Evolutionary conservation across 2,797 vertebrate genomes (phyloP), one percentile per base, ranked within the genome.

Genomic region (Acestrorhynchus altus): DNA sequence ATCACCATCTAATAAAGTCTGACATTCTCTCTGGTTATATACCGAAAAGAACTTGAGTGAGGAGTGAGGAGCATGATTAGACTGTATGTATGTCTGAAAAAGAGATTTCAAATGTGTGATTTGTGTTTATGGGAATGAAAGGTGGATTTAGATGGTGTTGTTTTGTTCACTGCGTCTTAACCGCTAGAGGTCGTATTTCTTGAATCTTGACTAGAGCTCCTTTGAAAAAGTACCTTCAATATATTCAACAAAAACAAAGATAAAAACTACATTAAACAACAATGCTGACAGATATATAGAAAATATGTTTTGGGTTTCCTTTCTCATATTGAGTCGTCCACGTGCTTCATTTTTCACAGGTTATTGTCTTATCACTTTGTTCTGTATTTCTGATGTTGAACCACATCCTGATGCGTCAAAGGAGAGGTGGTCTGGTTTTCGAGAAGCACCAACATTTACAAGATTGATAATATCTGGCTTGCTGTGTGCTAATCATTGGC

Each of bases 401-500:
- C 86, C 85, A 88, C 72, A 80, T 78, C 31, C 81, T 83, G 72
- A 59, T 74, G 87, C 83, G 87, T 84, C 83, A 90, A 90, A 87
- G 83, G 89, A 86, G 85, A 89, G 83, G 83, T 85, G 88, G 83
- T 87, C 87, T 90, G 89, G 88, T 89, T 92, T 86, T 85, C 81
- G 86, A 83, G 86, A 83, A 86, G 89, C 86, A 83, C 83, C 44
- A 83, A 89, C 91, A 92, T 92, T 73, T 90, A 91, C 87, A 88
- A 92, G 92, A 92, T 92, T 92, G 90, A 92, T 92, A 90, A 92
- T 92, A 91, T 90, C 84, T 89, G 90, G 89, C 89, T 91, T 88
- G 87, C 86, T 88, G 90, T 86, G 77, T 87, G 88, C 52, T 91
- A 92, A 92, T 93, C 91, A 91, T 28, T 47, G 86, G 86, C 72